Conservation (phyloP, 2,888 invertebrate species). For the Scaptomyza caliginosa region DNA sequence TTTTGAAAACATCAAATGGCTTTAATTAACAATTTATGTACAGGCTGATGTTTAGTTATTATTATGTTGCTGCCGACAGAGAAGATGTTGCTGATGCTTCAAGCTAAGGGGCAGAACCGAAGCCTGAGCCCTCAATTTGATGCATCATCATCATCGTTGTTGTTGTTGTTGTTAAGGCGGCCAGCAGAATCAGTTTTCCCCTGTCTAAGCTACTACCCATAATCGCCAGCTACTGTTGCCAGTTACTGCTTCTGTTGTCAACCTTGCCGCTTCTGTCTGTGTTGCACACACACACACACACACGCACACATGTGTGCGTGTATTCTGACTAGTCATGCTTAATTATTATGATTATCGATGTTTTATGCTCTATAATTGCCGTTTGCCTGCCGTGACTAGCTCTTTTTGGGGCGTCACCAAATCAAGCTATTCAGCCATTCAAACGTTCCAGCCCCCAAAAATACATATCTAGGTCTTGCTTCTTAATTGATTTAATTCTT, state of each 20-base stretch:
- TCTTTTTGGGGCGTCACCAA: constrained; percentile 52
- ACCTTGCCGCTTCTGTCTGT: constrained; percentile 39
- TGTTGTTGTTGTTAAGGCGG: not conserved
- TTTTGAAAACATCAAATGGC: constrained; percentile 50
- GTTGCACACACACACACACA: not conserved
- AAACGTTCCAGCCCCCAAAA: constrained; percentile 14
- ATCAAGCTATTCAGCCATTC: not conserved
- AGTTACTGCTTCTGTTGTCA: constrained; percentile 39
- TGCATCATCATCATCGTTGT: constrained; percentile 39
- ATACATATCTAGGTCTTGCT: constrained; percentile 15
- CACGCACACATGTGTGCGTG: not conserved
- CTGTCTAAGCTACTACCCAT: constrained; percentile 42
- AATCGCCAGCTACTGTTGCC: constrained; percentile 43
- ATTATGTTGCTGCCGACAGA: constrained; percentile 11
- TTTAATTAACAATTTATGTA: constrained; percentile 75
- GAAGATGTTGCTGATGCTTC: not conserved
- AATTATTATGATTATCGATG: constrained; percentile 81
- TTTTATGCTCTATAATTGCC: constrained; percentile 80
- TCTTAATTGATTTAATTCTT: constrained; percentile 70
- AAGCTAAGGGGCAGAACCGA: constrained; percentile 8
- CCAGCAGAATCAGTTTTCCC: constrained; percentile 28
- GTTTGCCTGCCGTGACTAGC: constrained; percentile 69
- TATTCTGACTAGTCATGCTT: constrained; percentile 77
- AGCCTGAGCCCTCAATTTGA: constrained; percentile 44
- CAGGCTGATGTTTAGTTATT: constrained; percentile 49